Base-by-base conservation (phyloP, 2,888 invertebrate species). In the Teleogryllus oceanicus region DNA sequence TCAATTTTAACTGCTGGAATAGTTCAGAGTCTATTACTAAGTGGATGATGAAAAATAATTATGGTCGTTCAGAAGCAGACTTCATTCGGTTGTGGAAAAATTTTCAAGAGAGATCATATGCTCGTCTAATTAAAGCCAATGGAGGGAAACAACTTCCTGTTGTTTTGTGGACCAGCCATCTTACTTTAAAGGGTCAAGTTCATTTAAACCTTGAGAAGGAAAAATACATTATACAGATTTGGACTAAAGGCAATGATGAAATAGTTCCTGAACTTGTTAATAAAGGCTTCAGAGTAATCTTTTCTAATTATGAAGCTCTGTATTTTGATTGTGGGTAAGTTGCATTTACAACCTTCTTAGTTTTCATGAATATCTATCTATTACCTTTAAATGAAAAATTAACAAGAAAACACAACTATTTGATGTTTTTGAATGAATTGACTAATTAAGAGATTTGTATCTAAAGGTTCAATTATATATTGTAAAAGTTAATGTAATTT, bases 271-370 rank as follows among this genome's bases (percentile, higher is more conserved):
- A 92, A 79, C 88, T 96, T 1, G 87, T 96, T 2, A 87, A 91
- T 78, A 92, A 93, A 81, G 93, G 93, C 12, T 96, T 92, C 85
- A 90, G 89, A 49, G 86, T 96, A 37, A 96, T 96, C 82, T 89
- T 96, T 82, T 95, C 95, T 4, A 96, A 96, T 86, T 95, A 95
- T 84, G 96, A 96, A 85, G 94, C 94, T 0, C 87, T 95, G 5
- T 96, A 96, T 86, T 89, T 96, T 0, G 96, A 96, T 86, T 96
- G 96, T 85, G 96, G 96, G 82, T 82, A 62, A 80, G 81, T 82
- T 37, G 37, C 8, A 37, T 8, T 5, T 37, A 8, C 8, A 37
- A 37, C 37, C 1, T 37, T 1, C 37, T 37, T 37, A 37, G 37
- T 37, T 37, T 37, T 5, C 37, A 8, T 37, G 8, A 37, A 8